Percentiles rank a stretch among this genome's conserved stretches.
Conservation (phyloP, 2,888 invertebrate species). For the Philereme transversata region DNA sequence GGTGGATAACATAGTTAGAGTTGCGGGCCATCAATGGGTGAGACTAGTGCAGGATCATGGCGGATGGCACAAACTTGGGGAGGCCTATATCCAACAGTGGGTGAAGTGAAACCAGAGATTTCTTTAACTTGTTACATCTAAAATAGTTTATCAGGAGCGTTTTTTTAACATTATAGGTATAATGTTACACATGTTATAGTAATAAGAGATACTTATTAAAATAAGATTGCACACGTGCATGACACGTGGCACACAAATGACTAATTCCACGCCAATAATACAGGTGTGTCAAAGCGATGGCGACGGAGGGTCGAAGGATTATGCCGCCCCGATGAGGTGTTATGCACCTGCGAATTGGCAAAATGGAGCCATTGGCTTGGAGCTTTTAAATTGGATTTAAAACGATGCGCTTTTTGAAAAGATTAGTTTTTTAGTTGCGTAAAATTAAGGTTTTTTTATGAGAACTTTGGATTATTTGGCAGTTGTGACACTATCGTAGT, state of each 20-base stretch:
- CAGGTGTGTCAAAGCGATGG: conserved; percentile 26
- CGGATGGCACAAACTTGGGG: too few relatives aligned
- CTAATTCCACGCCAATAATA: conserved; percentile 23
- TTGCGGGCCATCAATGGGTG: too few relatives aligned
- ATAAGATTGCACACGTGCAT: conserved; percentile 15
- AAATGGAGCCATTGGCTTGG: conserved; percentile 17
- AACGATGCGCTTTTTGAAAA: conserved; percentile 21
- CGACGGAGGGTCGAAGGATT: conserved; percentile 17
- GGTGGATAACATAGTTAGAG: too few relatives aligned
- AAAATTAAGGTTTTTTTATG: too few relatives aligned
- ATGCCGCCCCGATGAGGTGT: conserved; percentile 19
- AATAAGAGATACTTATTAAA: conserved; percentile 3
- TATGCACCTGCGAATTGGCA: conserved; percentile 23
- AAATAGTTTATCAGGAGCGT: too few relatives aligned
- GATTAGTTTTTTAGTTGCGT: background rate
- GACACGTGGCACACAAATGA: conserved; percentile 27
- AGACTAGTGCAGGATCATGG: too few relatives aligned
- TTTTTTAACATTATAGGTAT: too few relatives aligned
- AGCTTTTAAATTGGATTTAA: conserved; percentile 25
- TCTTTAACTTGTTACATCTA: too few relatives aligned
- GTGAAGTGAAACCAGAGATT: too few relatives aligned
- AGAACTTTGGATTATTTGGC: too few relatives aligned
- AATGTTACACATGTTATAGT: background rate
- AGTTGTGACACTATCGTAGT: too few relatives aligned
- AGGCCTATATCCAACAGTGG: too few relatives aligned